Evolutionary conservation across 2,888 invertebrate species (phyloP), one percentile per base, ranked within the genome.

Genomic region (Acleris emargana): DNA sequence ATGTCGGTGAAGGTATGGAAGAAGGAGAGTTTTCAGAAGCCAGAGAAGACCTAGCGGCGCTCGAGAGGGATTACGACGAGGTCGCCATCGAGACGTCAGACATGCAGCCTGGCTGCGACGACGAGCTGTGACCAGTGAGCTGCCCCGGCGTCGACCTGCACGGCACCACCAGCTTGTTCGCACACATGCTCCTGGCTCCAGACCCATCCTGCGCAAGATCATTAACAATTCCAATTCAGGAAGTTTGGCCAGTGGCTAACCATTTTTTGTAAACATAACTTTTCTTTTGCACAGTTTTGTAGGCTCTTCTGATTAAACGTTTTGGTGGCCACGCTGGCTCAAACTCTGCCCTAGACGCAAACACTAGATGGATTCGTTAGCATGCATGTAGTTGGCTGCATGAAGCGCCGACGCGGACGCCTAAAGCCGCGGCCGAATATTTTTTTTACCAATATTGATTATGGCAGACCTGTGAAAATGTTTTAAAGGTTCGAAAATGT

Each of bases 21-120:
- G 96, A 96, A 82, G 96, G 96, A 0, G 97, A 97, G 85, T 97
- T 97, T 87, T 94, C 95, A 7, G 96, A 97, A 82, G 97, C 97
- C 22, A 93, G 96, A 28, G 96, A 97, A 80, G 96, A 97, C 86
- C 89, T 97, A 71, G 95, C 94, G 60, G 94, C 95, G 22, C 88
- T 96, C 4, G 96, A 96, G 83, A 93, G 94, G 73, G 96, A 96
- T 78, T 96, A 96, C 83, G 95, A 95, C 74, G 96, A 96, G 81
- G 96, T 96, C 17, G 95, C 95, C 67, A 93, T 94, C 76, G 96
- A 96, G 76, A 89, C 90, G 64, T 84, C 87, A 0, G 91, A 91
- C 66, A 80, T 91, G 82, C 84, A 84, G 73, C 83, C 86, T 7
- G 87, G 83, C 71, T 80, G 83, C 68, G 91, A 91, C 67, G 90